Base-by-base conservation (phyloP, 2,113 vertebrate species). In the Cairina moschata region DNA sequence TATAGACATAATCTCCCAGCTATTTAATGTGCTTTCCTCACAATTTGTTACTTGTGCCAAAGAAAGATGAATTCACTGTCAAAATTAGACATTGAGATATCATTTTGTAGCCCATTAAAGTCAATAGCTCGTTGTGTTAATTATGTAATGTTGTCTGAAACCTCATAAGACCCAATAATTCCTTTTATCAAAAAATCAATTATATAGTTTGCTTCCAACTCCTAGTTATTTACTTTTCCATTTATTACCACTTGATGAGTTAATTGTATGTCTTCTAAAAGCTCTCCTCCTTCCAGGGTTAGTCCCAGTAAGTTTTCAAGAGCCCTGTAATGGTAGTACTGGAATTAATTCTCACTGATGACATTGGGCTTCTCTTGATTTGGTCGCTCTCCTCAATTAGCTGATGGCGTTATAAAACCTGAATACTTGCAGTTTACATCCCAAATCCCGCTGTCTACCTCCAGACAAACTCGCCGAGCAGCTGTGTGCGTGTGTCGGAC, bases 131-230 rank as follows among this genome's bases (percentile, higher is more conserved):
- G 65, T 69, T 82, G 83, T 79, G 71, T 79, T 94, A 91, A 96
- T 93, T 82, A 50, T 62, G 23, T 86, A 95, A 95, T 71, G 88
- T 97, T 96, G 86, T 82, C 80, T 85, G 96, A 96, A 95, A 92
- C 63, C 85, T 97, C 46, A 2, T 95, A 90, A 80, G 59, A 83
- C 38, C 18, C 21, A 68, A 4, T 65, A 68, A 88, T 95, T 91
- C 65, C 44, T 94, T 94, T 81, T 86, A 90, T 94, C 90, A 82
- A 96, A 95, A 97, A 96, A 96, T 96, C 90, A 95, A 95, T 98
- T 96, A 60, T 54, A 50, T 88, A 86, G 52, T 73, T 93, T 0
- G 0, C 46, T 96, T 97, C 94, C 89, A 97, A 76, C 88, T 38
- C 79, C 44, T 86, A 91, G 73, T 84, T 92, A 96, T 89, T 97